Conservation (phyloP, 2,113 vertebrate species). For the Sisor rabdophorus region DNA sequence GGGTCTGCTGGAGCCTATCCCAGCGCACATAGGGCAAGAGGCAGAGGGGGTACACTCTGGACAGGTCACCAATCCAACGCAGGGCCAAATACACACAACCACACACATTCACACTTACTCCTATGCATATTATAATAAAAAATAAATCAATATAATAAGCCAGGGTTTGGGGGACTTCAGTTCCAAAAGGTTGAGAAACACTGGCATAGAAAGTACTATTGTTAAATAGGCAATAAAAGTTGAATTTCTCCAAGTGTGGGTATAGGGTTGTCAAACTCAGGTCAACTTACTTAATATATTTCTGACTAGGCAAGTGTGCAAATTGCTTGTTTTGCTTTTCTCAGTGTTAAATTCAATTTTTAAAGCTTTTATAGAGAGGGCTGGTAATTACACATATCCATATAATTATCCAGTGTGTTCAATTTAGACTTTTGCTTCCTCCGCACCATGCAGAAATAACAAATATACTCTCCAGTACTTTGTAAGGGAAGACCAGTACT, state of each 20-base stretch:
- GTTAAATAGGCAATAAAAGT: neutral
- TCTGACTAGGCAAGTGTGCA: constrained; percentile 20
- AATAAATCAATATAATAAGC: no score
- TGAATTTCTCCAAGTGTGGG: neutral
- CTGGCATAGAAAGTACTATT: neutral
- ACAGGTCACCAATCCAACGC: no score
- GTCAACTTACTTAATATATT: constrained; percentile 6
- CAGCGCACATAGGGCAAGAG: no score
- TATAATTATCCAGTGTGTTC: constrained; percentile 42
- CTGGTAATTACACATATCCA: constrained; percentile 36
- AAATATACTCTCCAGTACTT: constrained; percentile 29
- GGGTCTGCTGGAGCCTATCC: no score
- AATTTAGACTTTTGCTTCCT: constrained; percentile 25
- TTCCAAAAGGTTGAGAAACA: no score
- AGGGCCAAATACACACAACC: no score
- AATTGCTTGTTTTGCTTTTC: constrained; percentile 28
- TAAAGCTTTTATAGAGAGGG: constrained; percentile 41
- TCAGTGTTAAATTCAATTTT: constrained; percentile 16
- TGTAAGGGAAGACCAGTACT: neutral
- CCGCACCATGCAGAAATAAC: constrained; percentile 42
- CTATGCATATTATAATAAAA: no score
- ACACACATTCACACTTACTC: no score
- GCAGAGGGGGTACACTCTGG: no score
- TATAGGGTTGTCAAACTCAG: constrained; percentile 20
- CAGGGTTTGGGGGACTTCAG: no score